Conservation (phyloP, 2,113 vertebrate species). For the Alaudala cheleensis region DNA sequence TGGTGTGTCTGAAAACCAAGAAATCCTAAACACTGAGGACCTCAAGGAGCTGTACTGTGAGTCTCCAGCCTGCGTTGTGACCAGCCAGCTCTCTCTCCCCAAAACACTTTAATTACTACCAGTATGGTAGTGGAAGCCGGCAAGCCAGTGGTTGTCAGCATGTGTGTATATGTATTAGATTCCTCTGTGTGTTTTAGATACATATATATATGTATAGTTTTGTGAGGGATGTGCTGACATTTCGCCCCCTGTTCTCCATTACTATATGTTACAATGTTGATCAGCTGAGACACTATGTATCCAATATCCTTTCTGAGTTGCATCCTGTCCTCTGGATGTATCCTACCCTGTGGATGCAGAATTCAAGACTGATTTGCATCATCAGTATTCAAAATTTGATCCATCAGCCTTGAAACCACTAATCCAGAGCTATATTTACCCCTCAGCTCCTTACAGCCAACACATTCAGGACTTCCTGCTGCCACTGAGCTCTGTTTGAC, state of each 20-base stretch:
- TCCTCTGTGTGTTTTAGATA: neutral
- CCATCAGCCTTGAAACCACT: neutral
- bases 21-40: neutral
- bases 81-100: rapidly evolving
- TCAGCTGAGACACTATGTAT: neutral
- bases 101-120: neutral
- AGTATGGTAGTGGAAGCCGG: neutral
- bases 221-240: neutral
- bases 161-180: rapidly evolving
- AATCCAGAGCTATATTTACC: neutral
- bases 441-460: neutral
- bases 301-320: neutral
- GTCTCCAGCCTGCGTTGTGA: too few relatives aligned
- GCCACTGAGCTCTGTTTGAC: neutral
- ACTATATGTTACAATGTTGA: rapidly evolving
- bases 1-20: neutral
- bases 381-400: neutral
- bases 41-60: neutral
- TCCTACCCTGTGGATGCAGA: neutral
- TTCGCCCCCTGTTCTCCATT: neutral
- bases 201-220: rapidly evolving
- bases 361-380: neutral
- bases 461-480: neutral
- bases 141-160: neutral
- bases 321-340: neutral